Base-by-base conservation (phyloP, 1,140 invertebrate genomes). In the Ctenoplectra terminalis region DNA sequence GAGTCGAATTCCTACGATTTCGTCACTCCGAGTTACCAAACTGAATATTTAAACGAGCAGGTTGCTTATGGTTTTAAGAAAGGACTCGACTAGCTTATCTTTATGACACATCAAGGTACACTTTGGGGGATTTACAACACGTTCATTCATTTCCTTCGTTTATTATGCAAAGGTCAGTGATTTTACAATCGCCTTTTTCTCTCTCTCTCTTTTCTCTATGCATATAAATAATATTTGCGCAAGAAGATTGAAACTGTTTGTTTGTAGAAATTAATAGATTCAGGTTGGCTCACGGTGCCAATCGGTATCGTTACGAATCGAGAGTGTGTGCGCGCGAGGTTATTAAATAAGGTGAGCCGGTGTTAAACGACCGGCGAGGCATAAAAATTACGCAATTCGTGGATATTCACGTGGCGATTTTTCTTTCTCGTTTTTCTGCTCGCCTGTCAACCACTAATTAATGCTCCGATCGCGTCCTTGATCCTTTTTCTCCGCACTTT, bases 391-490 rank as follows among this genome's bases (percentile, higher is more conserved):
- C n/a, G n/a, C n/a, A n/a, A n/a, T n/a, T n/a, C n/a, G n/a, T n/a
- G n/a, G n/a, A n/a, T n/a, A n/a, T n/a, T n/a, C n/a, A n/a, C 43
- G 15, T 23, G 3, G 4, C 4, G 23, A 20, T n/a, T 37, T 46
- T 67, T 67, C 64, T 31, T 15, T 66, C 15, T 29, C 7, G 40
- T 48, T 75, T 52, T n/a, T 52, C 17, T 11, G 34, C 17, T 13
- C 26, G 31, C 48, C 43, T 64, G 43, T 20, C 43, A 26, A 34
- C 4, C 40, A 6, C 31, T 58, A 77, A 78, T 78, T 70, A 31
- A 29, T 23, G 20, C 20, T 31, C 26, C 17, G 48, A 54, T 74
- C 58, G 11, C 43, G 50, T 69, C 75, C 63, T 69, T 77, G 75
- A 58, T 78, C 52, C 52, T 58, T 34, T 69, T 69, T n/a, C 26